Evolutionary conservation across 2,113 vertebrate species (phyloP).

Genomic region (Patagioenas fasciata): DNA sequence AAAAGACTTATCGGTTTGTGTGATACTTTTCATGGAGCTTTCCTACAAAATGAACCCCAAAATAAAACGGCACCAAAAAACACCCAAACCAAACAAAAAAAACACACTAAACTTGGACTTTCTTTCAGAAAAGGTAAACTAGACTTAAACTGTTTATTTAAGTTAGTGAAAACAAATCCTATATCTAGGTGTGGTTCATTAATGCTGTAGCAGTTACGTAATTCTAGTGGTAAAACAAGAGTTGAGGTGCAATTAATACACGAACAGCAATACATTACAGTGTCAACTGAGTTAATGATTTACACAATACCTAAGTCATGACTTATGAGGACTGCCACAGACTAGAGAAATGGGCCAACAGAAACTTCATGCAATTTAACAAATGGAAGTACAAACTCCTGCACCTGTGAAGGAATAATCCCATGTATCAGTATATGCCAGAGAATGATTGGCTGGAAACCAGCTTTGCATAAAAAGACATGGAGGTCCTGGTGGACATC

Average conservation of each 20-base stretch:
- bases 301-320: not conserved
- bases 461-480: not conserved
- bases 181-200: not conserved
- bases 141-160: not conserved
- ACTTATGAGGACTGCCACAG: not conserved
- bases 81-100: not conserved
- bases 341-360: too few relatives aligned
- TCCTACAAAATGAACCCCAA: not conserved
- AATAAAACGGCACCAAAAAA: not conserved
- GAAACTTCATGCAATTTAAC: too few relatives aligned
- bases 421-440: not conserved
- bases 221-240: not conserved
- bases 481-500: not conserved
- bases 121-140: not conserved
- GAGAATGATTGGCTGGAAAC: not conserved
- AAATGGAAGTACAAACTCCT: too few relatives aligned
- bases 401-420: too few relatives aligned
- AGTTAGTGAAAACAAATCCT: not conserved
- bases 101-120: not conserved
- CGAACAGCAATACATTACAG: not conserved
- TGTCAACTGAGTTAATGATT: not conserved
- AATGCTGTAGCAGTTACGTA: not conserved
- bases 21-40: not conserved
- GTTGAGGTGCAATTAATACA: not conserved
- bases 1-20: not conserved